Evolutionary conservation across 2,888 invertebrate genomes (phyloP).

Genomic region (Apotomis capreana): DNA sequence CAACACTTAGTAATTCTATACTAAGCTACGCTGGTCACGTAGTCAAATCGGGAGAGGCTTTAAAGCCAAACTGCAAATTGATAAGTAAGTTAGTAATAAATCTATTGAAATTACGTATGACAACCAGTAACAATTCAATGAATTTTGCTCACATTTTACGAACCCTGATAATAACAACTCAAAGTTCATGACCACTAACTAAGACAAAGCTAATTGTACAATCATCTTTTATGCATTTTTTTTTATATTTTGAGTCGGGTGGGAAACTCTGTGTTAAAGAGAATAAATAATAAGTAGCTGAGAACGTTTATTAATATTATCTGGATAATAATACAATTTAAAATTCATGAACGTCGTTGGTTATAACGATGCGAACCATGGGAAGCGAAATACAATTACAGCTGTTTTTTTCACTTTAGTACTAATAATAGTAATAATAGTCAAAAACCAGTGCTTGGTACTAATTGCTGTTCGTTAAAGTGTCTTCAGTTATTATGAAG

Average conservation of each 20-base stretch:
- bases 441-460: constrained; percentile 8
- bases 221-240: not conserved
- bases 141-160: no score
- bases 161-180: no score
- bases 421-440: constrained; percentile 20
- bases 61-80: no score
- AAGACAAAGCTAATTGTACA: not conserved
- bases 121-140: no score
- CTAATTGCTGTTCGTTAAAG: constrained; percentile 27
- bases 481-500: constrained; percentile 7
- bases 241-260: not conserved
- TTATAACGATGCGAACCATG: constrained; percentile 32
- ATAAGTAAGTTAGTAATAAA: no score
- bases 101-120: no score
- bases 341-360: constrained; percentile 26
- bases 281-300: not conserved
- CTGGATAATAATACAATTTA: constrained; percentile 16
- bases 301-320: constrained; percentile 5
- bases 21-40: no score
- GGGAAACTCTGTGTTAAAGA: not conserved
- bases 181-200: not conserved
- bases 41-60: no score
- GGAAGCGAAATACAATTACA: constrained; percentile 28
- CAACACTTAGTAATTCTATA: no score
- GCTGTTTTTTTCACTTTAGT: constrained; percentile 18